Conservation (phyloP, 92 coral and sea anemone genomes). For the Actinostola sp. region DNA sequence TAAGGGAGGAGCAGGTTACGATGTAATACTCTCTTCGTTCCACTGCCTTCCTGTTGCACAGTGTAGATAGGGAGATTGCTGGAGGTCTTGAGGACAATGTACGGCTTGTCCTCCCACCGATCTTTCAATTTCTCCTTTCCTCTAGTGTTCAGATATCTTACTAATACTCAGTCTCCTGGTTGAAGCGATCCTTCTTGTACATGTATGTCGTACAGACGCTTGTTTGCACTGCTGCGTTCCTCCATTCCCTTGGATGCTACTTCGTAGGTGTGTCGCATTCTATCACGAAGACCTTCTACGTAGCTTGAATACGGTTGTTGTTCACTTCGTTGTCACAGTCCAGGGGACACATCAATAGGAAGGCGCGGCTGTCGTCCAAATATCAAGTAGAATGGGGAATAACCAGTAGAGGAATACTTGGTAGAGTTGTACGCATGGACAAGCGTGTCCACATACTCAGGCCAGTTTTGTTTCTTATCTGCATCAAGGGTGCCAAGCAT, state of each 20-base stretch:
- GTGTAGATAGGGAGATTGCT: not conserved
- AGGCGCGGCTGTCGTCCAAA: constrained; percentile 27
- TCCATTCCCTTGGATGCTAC: not conserved
- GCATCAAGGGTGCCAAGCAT: constrained; percentile 51
- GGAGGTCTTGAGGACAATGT: not conserved
- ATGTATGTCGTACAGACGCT: not conserved
- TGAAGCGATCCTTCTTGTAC: not conserved
- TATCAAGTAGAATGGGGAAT: constrained; percentile 44
- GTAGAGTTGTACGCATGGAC: constrained; percentile 55
- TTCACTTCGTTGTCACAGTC: too few species aligned
- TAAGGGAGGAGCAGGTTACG: not conserved
- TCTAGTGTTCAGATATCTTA: not conserved
- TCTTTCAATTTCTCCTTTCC: not conserved
- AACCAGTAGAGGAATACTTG: constrained; percentile 32
- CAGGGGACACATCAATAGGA: not conserved
- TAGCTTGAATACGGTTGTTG: too few species aligned
- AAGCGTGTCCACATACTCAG: constrained; percentile 40
- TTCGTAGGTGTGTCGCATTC: not conserved
- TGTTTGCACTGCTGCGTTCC: not conserved
- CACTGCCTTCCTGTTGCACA: not conserved
- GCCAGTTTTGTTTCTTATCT: constrained; percentile 53
- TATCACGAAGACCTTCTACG: not conserved
- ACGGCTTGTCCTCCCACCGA: too few species aligned
- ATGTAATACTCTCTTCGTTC: not conserved
- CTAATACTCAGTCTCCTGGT: not conserved